These are phyloP conservation scores for Drosophila conformis DNA, from an alignment of 2,888 invertebrate species.

Conservation along the genomic window DNA sequence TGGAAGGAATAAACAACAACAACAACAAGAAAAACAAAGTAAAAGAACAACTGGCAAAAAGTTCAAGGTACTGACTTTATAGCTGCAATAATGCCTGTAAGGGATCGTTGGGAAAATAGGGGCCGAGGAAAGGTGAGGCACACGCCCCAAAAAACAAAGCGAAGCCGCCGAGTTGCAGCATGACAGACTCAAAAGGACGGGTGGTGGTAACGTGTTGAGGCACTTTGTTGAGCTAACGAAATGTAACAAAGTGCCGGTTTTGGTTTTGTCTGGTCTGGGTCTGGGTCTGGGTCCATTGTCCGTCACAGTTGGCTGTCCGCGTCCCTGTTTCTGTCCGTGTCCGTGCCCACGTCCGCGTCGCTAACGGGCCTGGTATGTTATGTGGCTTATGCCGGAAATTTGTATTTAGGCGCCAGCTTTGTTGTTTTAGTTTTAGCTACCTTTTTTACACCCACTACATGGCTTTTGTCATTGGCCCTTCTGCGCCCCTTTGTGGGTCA, in stretches of 20 bases:
- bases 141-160: slow-evolving; percentile 61
- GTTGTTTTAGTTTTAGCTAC: background rate
- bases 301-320: slow-evolving; percentile 22
- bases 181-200: slow-evolving; percentile 14
- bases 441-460: slow-evolving; percentile 11
- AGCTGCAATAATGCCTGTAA: slow-evolving; percentile 74
- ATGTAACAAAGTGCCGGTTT: slow-evolving; percentile 74
- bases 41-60: slow-evolving; percentile 68
- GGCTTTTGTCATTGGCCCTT: slow-evolving; percentile 8
- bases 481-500: slow-evolving; percentile 30
- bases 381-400: slow-evolving; percentile 80
- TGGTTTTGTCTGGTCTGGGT: slow-evolving; percentile 3
- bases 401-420: slow-evolving; percentile 70
- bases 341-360: slow-evolving; percentile 41
- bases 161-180: slow-evolving; percentile 58
- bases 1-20: slow-evolving; percentile 33
- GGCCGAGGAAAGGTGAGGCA: slow-evolving; percentile 64
- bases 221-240: slow-evolving; percentile 77
- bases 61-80: slow-evolving; percentile 81
- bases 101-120: slow-evolving; percentile 13
- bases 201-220: slow-evolving; percentile 70
- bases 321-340: slow-evolving; percentile 28
- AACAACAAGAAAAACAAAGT: slow-evolving; percentile 36
- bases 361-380: slow-evolving; percentile 73
- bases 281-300: slow-evolving; percentile 41